Percentiles rank a stretch among this genome's conserved stretches.
These are phyloP conservation scores for Aleiodes testaceus DNA, from an alignment of 2,888 invertebrate genomes.

Conservation along the genomic window DNA sequence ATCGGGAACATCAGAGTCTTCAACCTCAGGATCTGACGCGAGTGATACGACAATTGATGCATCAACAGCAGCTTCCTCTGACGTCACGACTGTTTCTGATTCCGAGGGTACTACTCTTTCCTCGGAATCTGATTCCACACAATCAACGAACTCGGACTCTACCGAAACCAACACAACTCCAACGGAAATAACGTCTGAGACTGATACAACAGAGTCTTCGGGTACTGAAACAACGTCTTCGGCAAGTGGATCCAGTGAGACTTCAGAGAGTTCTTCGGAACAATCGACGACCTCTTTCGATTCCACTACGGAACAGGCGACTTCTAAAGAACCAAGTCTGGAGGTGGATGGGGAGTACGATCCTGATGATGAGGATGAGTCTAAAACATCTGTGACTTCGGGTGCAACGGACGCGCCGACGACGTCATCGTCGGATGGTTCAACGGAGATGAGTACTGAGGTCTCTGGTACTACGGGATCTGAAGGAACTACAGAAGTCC, in stretches of 20 bases:
- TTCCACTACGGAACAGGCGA: conserved; percentile 48
- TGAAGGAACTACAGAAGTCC: conserved; percentile 39
- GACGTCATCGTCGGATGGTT: conserved; percentile 32
- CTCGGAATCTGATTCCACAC: conserved; percentile 43
- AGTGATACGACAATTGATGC: no score
- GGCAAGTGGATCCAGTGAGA: conserved; percentile 34
- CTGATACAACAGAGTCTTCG: conserved; percentile 16
- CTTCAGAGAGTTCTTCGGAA: conserved; percentile 33
- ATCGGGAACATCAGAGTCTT: no score
- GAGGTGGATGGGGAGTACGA: conserved; percentile 49
- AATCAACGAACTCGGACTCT: background rate
- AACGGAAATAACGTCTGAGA: conserved; percentile 42
- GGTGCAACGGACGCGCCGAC: conserved; percentile 13
- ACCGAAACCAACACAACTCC: background rate
- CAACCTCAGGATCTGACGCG: no score
- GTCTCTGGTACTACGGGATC: conserved; percentile 40
- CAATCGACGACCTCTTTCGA: conserved; percentile 41
- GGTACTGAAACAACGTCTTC: background rate
- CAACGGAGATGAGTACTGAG: conserved; percentile 53
- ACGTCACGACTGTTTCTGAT: conserved; percentile 38
- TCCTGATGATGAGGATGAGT: conserved; percentile 50
- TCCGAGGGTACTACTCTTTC: conserved; percentile 20
- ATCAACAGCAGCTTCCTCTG: background rate
- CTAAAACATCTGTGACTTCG: conserved; percentile 38
- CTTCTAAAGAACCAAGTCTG: conserved; percentile 45